Evolutionary conservation across 35 echinoderm and acorn worm genomes (phyloP).

Genomic region (Diadema setosum): DNA sequence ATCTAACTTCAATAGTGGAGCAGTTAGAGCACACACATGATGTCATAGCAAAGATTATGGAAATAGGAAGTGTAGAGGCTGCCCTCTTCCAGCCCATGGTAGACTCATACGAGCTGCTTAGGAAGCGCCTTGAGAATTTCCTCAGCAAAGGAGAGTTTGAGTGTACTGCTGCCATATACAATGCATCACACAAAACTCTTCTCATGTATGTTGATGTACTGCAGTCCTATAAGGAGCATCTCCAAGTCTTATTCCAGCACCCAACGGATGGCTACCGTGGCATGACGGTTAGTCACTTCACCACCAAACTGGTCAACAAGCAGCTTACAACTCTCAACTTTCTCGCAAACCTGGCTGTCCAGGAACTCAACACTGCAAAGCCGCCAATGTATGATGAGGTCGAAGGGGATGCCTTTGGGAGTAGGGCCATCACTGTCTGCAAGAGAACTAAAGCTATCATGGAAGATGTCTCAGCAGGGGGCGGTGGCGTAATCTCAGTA

Average conservation of each 20-base stretch:
- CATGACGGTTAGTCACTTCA: background rate
- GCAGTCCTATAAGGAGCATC: slow-evolving; percentile 18
- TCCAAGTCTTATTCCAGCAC: background rate
- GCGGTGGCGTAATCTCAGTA: slow-evolving; percentile 65
- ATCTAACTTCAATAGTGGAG: background rate
- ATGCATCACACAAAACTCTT: slow-evolving; percentile 8
- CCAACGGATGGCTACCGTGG: background rate
- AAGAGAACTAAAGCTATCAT: slow-evolving; percentile 59
- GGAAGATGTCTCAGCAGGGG: slow-evolving; percentile 68
- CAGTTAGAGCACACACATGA: background rate
- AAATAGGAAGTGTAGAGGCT: slow-evolving; percentile 15
- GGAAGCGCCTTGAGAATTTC: slow-evolving; percentile 34
- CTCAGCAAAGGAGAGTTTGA: background rate
- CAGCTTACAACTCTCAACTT: slow-evolving; percentile 50
- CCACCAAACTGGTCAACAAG: slow-evolving; percentile 35
- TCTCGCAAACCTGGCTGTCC: slow-evolving; percentile 44
- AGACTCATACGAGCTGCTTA: slow-evolving; percentile 59
- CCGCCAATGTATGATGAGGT: background rate
- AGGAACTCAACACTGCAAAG: slow-evolving; percentile 26
- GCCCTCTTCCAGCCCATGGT: slow-evolving; percentile 1
- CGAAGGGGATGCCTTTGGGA: background rate
- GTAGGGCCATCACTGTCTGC: slow-evolving; percentile 11
- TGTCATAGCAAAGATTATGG: slow-evolving; percentile 41
- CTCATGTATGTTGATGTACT: slow-evolving; percentile 38
- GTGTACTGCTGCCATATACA: background rate